A percentile compares a stretch with the other conserved stretches of the same genome.
Conservation (phyloP, 2,113 vertebrate species). For the Potamarius usumacintae region DNA sequence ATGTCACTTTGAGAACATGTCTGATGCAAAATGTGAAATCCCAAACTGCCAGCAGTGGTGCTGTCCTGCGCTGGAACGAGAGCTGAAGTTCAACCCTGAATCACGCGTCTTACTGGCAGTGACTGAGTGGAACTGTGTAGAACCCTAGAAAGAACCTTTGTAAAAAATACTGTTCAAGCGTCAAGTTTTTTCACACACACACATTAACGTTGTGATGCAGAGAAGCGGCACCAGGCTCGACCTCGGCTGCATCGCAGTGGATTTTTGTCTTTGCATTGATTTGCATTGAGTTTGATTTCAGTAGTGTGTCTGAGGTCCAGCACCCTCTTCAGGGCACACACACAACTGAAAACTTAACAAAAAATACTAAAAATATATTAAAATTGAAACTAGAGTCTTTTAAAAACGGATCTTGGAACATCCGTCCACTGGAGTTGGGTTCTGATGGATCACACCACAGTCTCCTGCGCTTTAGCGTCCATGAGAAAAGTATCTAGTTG, state of each 20-base stretch:
- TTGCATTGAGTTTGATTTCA: constrained; percentile 91
- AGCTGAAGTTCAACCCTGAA: constrained; percentile 62
- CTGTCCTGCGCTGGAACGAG: neutral
- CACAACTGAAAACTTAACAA: constrained; percentile 66
- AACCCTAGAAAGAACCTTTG: constrained; percentile 29
- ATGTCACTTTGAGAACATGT: constrained; percentile 18
- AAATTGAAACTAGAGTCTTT: constrained; percentile 53
- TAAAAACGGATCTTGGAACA: constrained; percentile 34
- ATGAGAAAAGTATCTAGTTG: constrained; percentile 84
- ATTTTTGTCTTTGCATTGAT: constrained; percentile 94
- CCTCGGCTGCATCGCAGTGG: constrained; percentile 68
- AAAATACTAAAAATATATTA: constrained; percentile 59
- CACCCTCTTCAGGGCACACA: constrained; percentile 58
- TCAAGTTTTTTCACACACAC: constrained; percentile 71
- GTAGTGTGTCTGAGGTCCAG: constrained; percentile 75
- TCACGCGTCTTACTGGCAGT: constrained; percentile 63
- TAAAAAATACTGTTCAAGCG: constrained; percentile 58
- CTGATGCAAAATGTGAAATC: constrained; percentile 33
- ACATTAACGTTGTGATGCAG: constrained; percentile 65
- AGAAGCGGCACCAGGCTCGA: constrained; percentile 76
- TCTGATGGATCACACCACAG: constrained; percentile 81
- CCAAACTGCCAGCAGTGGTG: neutral
- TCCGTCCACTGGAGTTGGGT: constrained; percentile 44
- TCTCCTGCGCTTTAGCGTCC: constrained; percentile 88
- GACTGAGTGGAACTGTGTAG: constrained; percentile 54